Conservation (phyloP, 2,888 invertebrate species). For the Dynastes grantii region DNA sequence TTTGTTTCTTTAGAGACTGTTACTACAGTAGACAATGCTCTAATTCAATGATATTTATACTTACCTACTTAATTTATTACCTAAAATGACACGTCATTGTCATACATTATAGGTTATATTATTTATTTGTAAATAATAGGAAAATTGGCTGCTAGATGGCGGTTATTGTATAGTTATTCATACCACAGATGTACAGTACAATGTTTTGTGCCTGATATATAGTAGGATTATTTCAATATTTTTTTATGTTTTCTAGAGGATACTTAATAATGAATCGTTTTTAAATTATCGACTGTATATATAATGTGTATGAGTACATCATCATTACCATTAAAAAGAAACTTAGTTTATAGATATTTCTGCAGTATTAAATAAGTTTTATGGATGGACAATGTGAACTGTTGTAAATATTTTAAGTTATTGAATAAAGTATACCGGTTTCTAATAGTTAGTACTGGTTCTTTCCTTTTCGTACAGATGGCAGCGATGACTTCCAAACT, state of each 20-base stretch:
- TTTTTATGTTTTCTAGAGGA: neutral
- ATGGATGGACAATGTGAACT: neutral
- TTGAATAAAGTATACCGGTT: neutral
- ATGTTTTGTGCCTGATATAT: neutral
- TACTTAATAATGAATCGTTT: neutral
- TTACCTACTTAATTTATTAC: neutral
- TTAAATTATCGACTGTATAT: too few relatives aligned
- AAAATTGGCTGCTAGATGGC: neutral
- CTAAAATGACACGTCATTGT: too few relatives aligned
- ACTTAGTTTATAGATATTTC: too few relatives aligned
- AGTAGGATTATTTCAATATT: neutral
- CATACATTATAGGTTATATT: neutral
- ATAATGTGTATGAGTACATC: too few relatives aligned
- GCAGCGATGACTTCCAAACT: too few relatives aligned
- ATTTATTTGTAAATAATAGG: slow-evolving; percentile 18
- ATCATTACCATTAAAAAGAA: too few relatives aligned
- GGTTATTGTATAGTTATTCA: neutral
- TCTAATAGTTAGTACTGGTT: neutral
- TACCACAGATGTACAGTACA: neutral
- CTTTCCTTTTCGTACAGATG: too few relatives aligned
- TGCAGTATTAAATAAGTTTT: slow-evolving; percentile 13
- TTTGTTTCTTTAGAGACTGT: neutral
- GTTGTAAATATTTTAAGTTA: neutral
- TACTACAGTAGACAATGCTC: neutral
- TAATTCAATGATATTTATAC: neutral